Conservation (phyloP, 1,140 invertebrate species). For the Danaus plexippus region DNA sequence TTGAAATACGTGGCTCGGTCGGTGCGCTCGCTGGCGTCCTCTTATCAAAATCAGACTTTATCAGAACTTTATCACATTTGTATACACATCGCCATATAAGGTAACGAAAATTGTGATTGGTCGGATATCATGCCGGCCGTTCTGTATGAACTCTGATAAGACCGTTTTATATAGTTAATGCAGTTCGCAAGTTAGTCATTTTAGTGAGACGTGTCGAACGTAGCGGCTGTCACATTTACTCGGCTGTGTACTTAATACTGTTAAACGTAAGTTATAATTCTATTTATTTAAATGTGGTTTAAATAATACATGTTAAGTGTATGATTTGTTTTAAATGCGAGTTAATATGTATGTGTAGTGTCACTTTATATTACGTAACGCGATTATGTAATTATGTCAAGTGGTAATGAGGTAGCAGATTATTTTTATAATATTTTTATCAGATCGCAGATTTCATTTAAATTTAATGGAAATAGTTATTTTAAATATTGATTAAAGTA, state of each 20-base stretch:
- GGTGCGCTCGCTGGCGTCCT: neutral
- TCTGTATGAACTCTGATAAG: constrained; percentile 61
- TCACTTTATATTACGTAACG: constrained; percentile 19
- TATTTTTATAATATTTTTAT: constrained; percentile 7
- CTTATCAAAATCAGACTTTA: constrained; percentile 21
- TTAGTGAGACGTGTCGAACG: constrained; percentile 48
- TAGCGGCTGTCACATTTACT: constrained; percentile 46
- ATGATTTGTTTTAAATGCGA: constrained; percentile 15
- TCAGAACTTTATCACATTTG: constrained; percentile 47
- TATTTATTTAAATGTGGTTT: constrained; percentile 11
- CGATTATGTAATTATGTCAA: constrained; percentile 15
- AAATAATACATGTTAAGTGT: constrained; percentile 12
- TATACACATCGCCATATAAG: constrained; percentile 61
- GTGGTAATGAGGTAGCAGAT: constrained; percentile 6
- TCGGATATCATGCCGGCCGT: constrained; percentile 48
- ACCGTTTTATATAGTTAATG: constrained; percentile 64
- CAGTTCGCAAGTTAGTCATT: constrained; percentile 49
- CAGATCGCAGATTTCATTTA: neutral
- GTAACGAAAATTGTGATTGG: constrained; percentile 65
- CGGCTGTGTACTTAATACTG: constrained; percentile 41
- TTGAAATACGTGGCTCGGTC: neutral
- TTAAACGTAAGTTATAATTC: constrained; percentile 51
- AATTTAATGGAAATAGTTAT: too few species aligned
- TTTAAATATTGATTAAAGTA: too few species aligned
- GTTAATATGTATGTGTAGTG: constrained; percentile 18